Base-by-base conservation (phyloP, 30 jellyfish, hydroid and myxozoan genomes). In the Morbakka virulenta region DNA sequence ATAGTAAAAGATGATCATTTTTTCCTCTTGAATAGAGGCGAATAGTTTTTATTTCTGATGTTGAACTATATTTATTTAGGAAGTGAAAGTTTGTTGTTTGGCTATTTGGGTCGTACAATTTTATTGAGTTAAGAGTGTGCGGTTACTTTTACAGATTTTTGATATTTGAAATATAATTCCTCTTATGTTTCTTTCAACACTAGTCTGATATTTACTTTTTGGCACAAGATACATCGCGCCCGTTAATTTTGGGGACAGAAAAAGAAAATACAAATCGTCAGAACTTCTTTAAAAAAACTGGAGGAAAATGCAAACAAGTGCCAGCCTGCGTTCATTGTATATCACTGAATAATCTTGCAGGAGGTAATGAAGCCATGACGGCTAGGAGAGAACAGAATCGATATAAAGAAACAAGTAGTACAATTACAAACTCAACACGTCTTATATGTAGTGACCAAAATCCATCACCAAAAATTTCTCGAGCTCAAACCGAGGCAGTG, bases 141-240 rank as follows among this genome's bases (percentile, higher is more conserved):
- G n/a, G n/a, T n/a, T n/a, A n/a, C n/a, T n/a, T n/a, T n/a, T n/a
- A n/a, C n/a, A n/a, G n/a, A n/a, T n/a, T n/a, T n/a, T n/a, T n/a
- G n/a, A n/a, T n/a, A n/a, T n/a, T n/a, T n/a, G n/a, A n/a, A n/a
- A n/a, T n/a, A n/a, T n/a, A n/a, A n/a, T n/a, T n/a, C n/a, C n/a
- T n/a, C n/a, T n/a, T n/a, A n/a, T n/a, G n/a, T n/a, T n/a, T n/a
- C n/a, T n/a, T n/a, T n/a, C n/a, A n/a, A n/a, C n/a, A n/a, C 1
- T 72, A 83, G 95, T 83, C 95, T 34, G 95, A 83, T 51, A 83
- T 83, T 17, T 83, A 57, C 95, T 83, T 83, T 71, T 49, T 84
- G 52, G 62, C 95, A 0, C 29, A 80, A 41, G 57, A 41, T 41
- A 41, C 17, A 17, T 6, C 57, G 17, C 9, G 13, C 57, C 57